Conservation (phyloP, 2,797 vertebrate genomes). For the Manis javanica region DNA sequence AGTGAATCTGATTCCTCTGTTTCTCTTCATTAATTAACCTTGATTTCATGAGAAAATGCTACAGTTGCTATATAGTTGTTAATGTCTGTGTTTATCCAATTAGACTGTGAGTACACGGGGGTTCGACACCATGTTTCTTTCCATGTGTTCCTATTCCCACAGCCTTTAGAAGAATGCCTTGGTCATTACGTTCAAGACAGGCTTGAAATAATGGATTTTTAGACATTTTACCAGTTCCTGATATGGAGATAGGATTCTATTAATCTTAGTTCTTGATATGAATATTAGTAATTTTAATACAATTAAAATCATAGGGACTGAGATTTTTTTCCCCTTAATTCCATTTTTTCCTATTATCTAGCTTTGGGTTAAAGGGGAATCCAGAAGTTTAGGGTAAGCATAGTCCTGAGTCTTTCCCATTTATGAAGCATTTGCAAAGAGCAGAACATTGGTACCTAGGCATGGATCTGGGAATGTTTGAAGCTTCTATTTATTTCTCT, state of each 20-base stretch:
- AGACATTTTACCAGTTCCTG: not conserved
- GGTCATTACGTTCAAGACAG: not conserved
- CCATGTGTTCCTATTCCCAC: not conserved
- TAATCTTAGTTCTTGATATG: conserved; percentile 31
- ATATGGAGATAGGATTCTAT: not conserved
- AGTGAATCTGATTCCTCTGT: not conserved
- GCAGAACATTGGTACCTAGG: not conserved
- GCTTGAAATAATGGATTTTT: not conserved
- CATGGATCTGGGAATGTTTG: not conserved
- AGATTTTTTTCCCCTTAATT: not conserved
- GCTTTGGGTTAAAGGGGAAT: not conserved
- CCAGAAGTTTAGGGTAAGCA: not conserved
- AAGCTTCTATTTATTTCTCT: not conserved
- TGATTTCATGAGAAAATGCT: not conserved
- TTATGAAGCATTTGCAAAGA: not conserved
- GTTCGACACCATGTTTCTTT: not conserved
- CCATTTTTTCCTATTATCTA: not conserved
- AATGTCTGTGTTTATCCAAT: not conserved
- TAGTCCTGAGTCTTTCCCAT: not conserved
- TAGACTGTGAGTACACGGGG: not conserved
- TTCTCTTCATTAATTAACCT: not conserved
- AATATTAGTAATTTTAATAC: not conserved
- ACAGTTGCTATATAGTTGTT: not conserved
- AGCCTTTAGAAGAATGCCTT: not conserved
- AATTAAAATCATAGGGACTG: not conserved